Base-by-base conservation (phyloP, 1,140 invertebrate genomes). In the Hydropsyche tenuis region DNA sequence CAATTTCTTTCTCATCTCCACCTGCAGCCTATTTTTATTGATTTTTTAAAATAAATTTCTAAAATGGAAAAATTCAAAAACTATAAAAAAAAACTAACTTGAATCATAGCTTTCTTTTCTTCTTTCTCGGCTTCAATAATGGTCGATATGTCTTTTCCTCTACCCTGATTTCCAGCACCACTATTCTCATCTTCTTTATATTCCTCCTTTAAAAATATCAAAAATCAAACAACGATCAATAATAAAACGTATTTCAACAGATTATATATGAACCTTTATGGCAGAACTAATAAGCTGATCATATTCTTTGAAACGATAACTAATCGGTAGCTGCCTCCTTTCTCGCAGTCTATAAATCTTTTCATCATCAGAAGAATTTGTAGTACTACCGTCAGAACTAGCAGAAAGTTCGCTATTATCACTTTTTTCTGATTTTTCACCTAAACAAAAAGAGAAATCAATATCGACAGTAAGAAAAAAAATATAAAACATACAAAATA, bases 221-320 rank as follows among this genome's bases (percentile, higher is more conserved):
- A n/a, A n/a, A n/a, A n/a, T n/a, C n/a, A n/a, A n/a, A 6, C 14
- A 45, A 6, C 14, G 42, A 45, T 9, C 6, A 6, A 45, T 45
- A 45, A 45, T 9, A 45, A 14, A 45, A 9, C 42, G 14, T 45
- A 45, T 6, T n/a, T n/a, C n/a, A n/a, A n/a, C n/a, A n/a, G n/a
- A 53, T 18, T 53, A 53, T 5, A 7, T 18, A 63, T 0, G 80
- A 82, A 90, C 90, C 83, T 94, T 90, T 69, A 97, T 93, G 12
- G 96, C 96, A 60, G 93, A 94, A 80, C 95, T 94, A 56, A 98
- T 98, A 78, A 98, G 89, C 16, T 96, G 92, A 82, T 98, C 96
- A 82, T 94, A 98, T 81, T 97, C 95, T 80, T 95, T 94, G 76
- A 96, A 93, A 65, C 89, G 88, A 78, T 96, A 95, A 77, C 91